Percentiles rank a stretch among this genome's conserved stretches.
These are phyloP conservation scores for Chinchilla lanigera DNA, from an alignment of 2,113 vertebrate species.

Conservation along the genomic window DNA sequence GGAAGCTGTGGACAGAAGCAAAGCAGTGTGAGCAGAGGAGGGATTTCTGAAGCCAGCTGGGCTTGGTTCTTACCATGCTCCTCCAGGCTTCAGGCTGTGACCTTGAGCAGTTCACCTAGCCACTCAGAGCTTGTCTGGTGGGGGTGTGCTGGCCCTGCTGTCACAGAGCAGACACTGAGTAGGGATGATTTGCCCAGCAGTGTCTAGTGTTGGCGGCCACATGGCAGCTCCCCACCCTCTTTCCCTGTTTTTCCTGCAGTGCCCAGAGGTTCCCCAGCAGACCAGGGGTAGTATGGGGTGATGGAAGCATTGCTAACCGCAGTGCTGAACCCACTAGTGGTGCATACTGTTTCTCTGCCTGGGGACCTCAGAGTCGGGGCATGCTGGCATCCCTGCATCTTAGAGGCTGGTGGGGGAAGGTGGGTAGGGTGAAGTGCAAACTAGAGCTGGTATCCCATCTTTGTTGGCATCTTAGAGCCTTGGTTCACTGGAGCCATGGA, in stretches of 20 bases:
- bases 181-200: background rate
- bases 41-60: background rate
- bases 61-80: background rate
- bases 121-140: background rate
- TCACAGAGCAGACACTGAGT: background rate
- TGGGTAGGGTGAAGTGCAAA: no score
- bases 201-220: background rate
- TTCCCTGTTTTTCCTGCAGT: background rate
- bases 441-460: background rate
- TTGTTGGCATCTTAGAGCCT: background rate
- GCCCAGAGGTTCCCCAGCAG: background rate
- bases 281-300: rapidly evolving
- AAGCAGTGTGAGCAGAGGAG: background rate
- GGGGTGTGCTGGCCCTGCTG: background rate
- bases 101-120: background rate
- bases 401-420: background rate
- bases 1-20: background rate
- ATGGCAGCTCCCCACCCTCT: background rate
- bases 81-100: background rate
- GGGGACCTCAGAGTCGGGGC: background rate
- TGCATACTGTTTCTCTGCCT: rapidly evolving
- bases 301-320: background rate
- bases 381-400: background rate
- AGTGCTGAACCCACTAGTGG: background rate
- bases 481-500: background rate